These are phyloP conservation scores for Coregonus suidteri DNA, from an alignment of 2,797 vertebrate species.

Conservation along the genomic window DNA sequence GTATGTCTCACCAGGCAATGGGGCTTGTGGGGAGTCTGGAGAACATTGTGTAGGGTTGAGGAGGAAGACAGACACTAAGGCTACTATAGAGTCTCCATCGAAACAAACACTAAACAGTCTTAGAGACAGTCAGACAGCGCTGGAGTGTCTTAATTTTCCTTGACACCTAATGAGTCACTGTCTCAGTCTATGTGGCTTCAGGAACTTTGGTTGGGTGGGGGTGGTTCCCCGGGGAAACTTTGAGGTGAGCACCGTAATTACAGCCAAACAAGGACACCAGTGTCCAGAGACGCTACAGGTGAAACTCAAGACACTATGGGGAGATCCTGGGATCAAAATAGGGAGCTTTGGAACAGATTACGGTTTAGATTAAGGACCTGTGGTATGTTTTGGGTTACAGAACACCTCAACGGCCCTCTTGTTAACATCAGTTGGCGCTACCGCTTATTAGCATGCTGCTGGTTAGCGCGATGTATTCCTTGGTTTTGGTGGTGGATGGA, in stretches of 20 bases:
- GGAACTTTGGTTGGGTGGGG: constrained; percentile 47
- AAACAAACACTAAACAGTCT: constrained; percentile 20
- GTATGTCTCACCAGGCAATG: constrained; percentile 52
- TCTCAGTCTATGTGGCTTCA: constrained; percentile 51
- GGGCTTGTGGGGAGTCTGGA: constrained; percentile 44
- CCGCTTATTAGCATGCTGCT: constrained; percentile 45
- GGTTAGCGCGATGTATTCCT: constrained; percentile 48
- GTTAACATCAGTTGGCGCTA: constrained; percentile 29
- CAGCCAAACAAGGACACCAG: constrained; percentile 71
- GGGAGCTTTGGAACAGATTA: constrained; percentile 55
- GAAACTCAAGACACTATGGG: constrained; percentile 66
- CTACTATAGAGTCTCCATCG: constrained; percentile 32
- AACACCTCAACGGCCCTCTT: constrained; percentile 40
- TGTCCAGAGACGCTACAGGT: constrained; percentile 61
- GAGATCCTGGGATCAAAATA: neutral
- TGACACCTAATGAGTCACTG: constrained; percentile 59
- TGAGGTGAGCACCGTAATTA: constrained; percentile 74
- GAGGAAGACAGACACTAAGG: neutral
- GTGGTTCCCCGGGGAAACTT: constrained; percentile 54
- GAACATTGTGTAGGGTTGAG: neutral
- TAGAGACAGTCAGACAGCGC: constrained; percentile 35
- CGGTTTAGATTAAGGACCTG: constrained; percentile 53
- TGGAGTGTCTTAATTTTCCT: constrained; percentile 59
- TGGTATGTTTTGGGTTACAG: constrained; percentile 60
- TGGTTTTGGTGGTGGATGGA: constrained; percentile 43